Percentiles rank a stretch among this genome's conserved stretches.
phyloP scores from a whole-genome alignment of 2,888 invertebrate genomes.

The Hirtodrosophila confusa region DNA sequence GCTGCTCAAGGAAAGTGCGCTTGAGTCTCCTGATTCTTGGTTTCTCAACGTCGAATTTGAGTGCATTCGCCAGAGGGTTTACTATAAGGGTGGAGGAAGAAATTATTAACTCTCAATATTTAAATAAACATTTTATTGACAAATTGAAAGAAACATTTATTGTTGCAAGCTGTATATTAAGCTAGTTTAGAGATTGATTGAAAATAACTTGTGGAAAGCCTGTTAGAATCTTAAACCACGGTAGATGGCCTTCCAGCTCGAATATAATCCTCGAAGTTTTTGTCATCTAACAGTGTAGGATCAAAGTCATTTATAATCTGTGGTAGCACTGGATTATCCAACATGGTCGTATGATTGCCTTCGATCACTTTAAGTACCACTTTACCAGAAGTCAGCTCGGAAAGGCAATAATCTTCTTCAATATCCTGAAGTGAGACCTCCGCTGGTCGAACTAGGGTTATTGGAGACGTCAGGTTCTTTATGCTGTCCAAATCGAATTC shows the following conservation, averaged over 20 bases:
- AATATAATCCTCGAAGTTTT: conserved; percentile 79
- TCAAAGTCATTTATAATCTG: conserved; percentile 86
- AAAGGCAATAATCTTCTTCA: conserved; percentile 88
- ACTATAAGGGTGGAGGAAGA: no score
- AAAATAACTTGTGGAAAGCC: conserved; percentile 6
- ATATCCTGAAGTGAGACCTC: conserved; percentile 85
- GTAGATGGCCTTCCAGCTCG: conserved; percentile 65
- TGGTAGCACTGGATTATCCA: conserved; percentile 88
- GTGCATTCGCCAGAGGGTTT: no score
- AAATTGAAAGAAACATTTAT: conserved; percentile 6
- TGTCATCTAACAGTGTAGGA: conserved; percentile 79
- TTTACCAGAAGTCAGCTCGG: conserved; percentile 86
- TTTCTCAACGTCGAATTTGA: no score
- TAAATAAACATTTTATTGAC: conserved; percentile 14
- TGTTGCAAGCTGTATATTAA: conserved; percentile 14
- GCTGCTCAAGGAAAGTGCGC: no score
- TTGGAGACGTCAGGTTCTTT: conserved; percentile 85
- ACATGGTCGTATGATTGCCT: conserved; percentile 89
- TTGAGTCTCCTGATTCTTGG: no score
- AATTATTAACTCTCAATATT: no score
- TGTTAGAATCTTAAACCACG: conserved; percentile 36
- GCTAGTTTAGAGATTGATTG: conserved; percentile 4
- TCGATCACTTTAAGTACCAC: conserved; percentile 88
- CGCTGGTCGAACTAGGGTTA: conserved; percentile 88
- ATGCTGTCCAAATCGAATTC: conserved; percentile 84